Conservation (phyloP, 64 coral and sea anemone genomes). For the Porites lutea region DNA sequence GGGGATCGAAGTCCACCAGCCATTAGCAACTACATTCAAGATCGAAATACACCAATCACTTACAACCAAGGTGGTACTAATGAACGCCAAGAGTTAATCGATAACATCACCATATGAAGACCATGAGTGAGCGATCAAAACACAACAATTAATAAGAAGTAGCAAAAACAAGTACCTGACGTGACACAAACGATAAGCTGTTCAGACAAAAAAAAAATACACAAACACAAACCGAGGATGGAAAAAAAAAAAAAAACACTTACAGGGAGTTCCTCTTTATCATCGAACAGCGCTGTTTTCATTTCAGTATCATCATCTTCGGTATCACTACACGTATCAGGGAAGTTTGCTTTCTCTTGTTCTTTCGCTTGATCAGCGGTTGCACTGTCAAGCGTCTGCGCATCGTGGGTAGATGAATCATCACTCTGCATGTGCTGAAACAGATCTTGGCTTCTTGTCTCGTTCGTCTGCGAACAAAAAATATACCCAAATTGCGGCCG, state of each 20-base stretch:
- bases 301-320: conserved; percentile 68
- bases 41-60: too few relatives aligned
- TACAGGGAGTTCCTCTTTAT: conserved; percentile 75
- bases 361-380: conserved; percentile 92
- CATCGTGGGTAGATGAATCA: conserved; percentile 61
- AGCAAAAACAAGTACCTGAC: too few relatives aligned
- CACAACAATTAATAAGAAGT: too few relatives aligned
- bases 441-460: conserved; percentile 71
- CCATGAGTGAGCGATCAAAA: too few relatives aligned
- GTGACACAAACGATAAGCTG: too few relatives aligned
- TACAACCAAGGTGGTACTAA: too few relatives aligned
- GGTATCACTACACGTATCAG: conserved; percentile 56
- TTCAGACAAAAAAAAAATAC: too few relatives aligned
- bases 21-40: too few relatives aligned
- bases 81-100: too few relatives aligned
- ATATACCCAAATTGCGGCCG: not conserved
- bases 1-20: too few relatives aligned
- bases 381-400: conserved; percentile 96
- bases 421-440: conserved; percentile 84
- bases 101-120: too few relatives aligned
- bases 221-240: not conserved
- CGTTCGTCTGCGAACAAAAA: conserved; percentile 43
- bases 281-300: conserved; percentile 42
- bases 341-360: conserved; percentile 74
- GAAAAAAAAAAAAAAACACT: not conserved